phyloP scores from a whole-genome alignment of 2,888 invertebrate species.

The Campaea margaritaria region DNA sequence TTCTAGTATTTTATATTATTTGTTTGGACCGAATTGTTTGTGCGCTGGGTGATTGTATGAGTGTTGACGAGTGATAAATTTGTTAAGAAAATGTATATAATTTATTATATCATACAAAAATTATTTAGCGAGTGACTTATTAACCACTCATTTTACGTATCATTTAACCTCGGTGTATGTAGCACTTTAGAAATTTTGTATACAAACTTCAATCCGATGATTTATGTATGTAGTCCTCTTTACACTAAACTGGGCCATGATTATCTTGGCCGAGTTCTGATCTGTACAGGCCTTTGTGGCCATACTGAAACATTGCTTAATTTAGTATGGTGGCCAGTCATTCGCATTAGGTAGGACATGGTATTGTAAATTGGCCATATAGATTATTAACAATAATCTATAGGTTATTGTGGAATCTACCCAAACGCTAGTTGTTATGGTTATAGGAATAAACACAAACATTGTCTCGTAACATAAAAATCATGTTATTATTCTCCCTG shows the following conservation, averaged over 20 bases:
- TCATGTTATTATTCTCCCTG: no score
- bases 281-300: neutral
- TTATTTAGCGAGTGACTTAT: constrained; percentile 4
- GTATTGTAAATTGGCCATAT: no score
- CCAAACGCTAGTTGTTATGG: neutral
- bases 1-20: constrained; percentile 4
- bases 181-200: constrained; percentile 11
- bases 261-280: neutral
- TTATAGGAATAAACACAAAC: neutral
- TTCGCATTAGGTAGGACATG: no score
- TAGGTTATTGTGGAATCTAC: neutral
- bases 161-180: constrained; percentile 1
- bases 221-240: neutral
- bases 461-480: no score
- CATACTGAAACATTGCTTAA: neutral
- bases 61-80: constrained; percentile 13
- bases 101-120: constrained; percentile 3
- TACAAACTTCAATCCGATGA: neutral
- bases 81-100: constrained; percentile 15
- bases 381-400: neutral
- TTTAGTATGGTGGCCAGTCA: no score
- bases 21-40: neutral
- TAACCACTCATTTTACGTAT: constrained; percentile 3
- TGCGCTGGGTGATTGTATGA: constrained; percentile 10
- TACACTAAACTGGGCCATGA: neutral